Evolutionary conservation across 2,888 invertebrate genomes (phyloP).

Genomic region (Cephus rjabovi): DNA sequence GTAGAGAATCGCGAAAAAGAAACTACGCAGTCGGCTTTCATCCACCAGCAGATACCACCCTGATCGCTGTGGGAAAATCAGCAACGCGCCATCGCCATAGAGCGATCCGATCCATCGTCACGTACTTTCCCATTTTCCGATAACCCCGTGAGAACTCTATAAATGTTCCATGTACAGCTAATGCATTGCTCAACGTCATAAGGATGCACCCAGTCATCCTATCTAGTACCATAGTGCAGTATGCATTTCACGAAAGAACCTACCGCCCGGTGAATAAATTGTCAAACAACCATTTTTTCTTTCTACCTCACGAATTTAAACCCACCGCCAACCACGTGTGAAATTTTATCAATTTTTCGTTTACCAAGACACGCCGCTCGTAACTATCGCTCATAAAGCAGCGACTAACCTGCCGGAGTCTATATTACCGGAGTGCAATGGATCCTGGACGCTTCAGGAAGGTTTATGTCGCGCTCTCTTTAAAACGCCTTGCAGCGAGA

Average conservation of each 20-base stretch:
- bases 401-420: not conserved
- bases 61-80: conserved; percentile 2
- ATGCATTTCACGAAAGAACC: not conserved
- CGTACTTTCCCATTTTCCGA: not conserved
- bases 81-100: not conserved
- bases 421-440: not conserved
- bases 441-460: not conserved
- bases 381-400: not conserved
- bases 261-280: not conserved
- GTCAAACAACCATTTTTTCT: too few species aligned
- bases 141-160: not conserved
- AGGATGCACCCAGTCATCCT: not conserved
- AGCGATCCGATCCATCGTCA: conserved; percentile 3
- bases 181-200: not conserved
- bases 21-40: conserved; percentile 4
- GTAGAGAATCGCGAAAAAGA: not conserved
- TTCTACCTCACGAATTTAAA: not conserved
- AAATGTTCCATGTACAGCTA: not conserved
- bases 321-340: not conserved
- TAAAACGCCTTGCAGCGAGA: not conserved
- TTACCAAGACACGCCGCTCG: not conserved
- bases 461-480: too few species aligned
- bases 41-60: not conserved
- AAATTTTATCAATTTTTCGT: too few species aligned
- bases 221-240: not conserved